A percentile compares a stretch with the other conserved stretches of the same genome.
These are phyloP conservation scores for Fissipunctia ypsillon DNA, from an alignment of 2,888 invertebrate species.

Conservation along the genomic window DNA sequence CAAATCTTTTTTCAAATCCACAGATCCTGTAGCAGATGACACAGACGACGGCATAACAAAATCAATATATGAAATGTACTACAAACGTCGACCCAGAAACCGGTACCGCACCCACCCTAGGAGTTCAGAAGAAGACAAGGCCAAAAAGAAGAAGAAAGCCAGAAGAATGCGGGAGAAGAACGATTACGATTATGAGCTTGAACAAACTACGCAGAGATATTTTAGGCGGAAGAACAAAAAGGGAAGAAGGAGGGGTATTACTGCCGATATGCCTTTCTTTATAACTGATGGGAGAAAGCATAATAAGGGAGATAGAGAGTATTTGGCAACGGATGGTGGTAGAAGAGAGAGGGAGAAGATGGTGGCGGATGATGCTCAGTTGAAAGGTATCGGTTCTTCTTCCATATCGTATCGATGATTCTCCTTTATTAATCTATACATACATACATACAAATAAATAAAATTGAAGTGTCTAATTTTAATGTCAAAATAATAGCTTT, in stretches of 20 bases:
- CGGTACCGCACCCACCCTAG: neutral
- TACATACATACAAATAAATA: too few relatives aligned
- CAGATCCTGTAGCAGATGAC: constrained; percentile 69
- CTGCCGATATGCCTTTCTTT: constrained; percentile 60
- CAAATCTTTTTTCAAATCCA: neutral
- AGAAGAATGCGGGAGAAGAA: constrained; percentile 57
- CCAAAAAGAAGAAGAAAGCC: constrained; percentile 47
- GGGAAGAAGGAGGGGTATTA: neutral
- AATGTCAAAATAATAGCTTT: too few relatives aligned
- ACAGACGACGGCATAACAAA: constrained; percentile 83
- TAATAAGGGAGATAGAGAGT: constrained; percentile 26
- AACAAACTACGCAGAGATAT: constrained; percentile 40
- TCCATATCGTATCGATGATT: too few relatives aligned
- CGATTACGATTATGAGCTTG: constrained; percentile 50
- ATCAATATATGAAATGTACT: constrained; percentile 87
- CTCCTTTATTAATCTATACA: too few relatives aligned
- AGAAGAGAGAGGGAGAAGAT: constrained; percentile 21
- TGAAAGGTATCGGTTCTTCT: constrained; percentile 53
- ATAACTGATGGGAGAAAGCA: constrained; percentile 31
- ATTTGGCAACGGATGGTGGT: constrained; percentile 1
- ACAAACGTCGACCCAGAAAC: constrained; percentile 68
- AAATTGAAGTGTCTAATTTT: too few relatives aligned
- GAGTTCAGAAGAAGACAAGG: constrained; percentile 50
- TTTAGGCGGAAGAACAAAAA: constrained; percentile 39
- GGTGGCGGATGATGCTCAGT: neutral